Evolutionary conservation across 2,113 vertebrate genomes (phyloP).

Genomic region (Sterrhoptilus dennistouni): DNA sequence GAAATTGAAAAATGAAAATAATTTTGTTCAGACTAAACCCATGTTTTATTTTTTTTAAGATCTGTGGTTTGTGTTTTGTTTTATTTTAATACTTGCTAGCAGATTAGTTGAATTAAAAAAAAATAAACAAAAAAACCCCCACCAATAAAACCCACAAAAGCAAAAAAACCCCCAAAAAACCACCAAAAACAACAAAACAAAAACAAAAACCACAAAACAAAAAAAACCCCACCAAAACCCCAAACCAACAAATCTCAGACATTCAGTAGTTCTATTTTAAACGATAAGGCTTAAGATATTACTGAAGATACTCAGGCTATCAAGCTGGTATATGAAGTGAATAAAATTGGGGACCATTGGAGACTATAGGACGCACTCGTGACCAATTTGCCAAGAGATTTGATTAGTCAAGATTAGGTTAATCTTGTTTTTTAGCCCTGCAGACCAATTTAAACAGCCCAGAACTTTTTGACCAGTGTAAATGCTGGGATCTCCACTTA

Average conservation of each 20-base stretch:
- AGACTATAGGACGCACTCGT: background rate
- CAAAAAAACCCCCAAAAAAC: too few species aligned
- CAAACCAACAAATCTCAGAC: background rate
- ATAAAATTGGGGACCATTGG: background rate
- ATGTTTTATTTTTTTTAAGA: background rate
- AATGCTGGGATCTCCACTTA: background rate
- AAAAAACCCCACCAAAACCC: too few species aligned
- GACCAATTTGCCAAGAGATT: background rate
- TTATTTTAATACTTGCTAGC: background rate
- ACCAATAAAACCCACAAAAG: background rate
- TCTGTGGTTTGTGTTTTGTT: background rate
- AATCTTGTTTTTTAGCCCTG: background rate
- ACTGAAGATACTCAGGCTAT: background rate
- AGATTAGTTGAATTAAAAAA: background rate
- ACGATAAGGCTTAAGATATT: background rate
- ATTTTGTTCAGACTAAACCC: background rate
- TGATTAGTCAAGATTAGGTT: background rate
- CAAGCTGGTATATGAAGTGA: background rate
- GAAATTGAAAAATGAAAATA: slow-evolving; percentile 9
- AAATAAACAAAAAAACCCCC: too few species aligned
- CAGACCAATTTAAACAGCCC: background rate
- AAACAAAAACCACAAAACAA: too few species aligned
- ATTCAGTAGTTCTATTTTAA: background rate
- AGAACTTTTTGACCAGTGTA: background rate
- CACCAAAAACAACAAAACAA: too few species aligned